Evolutionary conservation across 2,113 vertebrate species (phyloP), one percentile per base, ranked within the genome.

Genomic region (Mobula hypostoma): DNA sequence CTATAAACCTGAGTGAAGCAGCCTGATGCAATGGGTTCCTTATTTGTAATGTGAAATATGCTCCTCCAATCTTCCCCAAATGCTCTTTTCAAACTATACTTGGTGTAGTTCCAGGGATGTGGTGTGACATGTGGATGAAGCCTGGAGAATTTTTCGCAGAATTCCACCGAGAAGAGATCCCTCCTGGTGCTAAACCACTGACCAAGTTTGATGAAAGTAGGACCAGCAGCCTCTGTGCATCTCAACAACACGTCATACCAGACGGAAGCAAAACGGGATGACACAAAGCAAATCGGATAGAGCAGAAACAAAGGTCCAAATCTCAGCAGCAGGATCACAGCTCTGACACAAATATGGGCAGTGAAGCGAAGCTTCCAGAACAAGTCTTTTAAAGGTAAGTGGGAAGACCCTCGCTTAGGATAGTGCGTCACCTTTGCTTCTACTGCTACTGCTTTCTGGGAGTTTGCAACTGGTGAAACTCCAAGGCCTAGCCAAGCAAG

Each of bases 151-250:
- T 96, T 96, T 0, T 96, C 95, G 0, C 98, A 99, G 95, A 99
- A 99, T 77, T 97, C 97, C 92, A 96, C 96, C 0, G 98, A 97
- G 95, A 99, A 99, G 94, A 99, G 97, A 95, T 99, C 99, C 5
- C 97, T 97, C 12, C 99, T 97, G 17, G 98, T 99, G 96, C 98
- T 98, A 95, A 98, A 98, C 99, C 99, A 99, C 95, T 99, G 99
- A 0, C 98, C 98, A 95, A 99, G 96, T 94, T 99, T 99, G 94
- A 99, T 96, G 80, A 97, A 99, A 0, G 98, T 97, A 0, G 98
- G 98, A 2, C 98, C 99, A 0, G 98, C 98, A 0, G 97, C 96
- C 95, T 98, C 98, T 0, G 97, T 98, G 58, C 98, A 97, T 96
- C 97, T 98, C 91, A 99, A 97, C 94, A 99, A 96, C 94, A 97